phyloP scores from a whole-genome alignment of 1,140 invertebrate species.

The Rhynchophorus ferrugineus region DNA sequence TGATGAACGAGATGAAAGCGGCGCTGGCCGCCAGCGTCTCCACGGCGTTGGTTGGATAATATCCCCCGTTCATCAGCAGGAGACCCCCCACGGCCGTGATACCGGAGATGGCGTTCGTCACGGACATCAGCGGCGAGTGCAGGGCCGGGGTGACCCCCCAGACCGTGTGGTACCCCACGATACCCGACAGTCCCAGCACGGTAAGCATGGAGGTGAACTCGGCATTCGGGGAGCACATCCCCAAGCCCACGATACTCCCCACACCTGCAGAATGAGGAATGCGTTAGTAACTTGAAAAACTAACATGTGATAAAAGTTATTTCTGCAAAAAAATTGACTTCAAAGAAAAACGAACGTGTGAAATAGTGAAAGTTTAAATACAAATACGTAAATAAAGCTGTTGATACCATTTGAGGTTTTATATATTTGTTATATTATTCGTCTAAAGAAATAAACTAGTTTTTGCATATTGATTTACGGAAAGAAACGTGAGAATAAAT shows the following conservation, averaged over 20 bases:
- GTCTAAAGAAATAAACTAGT: neutral
- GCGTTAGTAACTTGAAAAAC: neutral
- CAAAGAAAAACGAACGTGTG: too few species aligned
- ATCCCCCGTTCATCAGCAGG: conserved; percentile 72
- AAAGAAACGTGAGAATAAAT: too few species aligned
- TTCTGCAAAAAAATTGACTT: too few species aligned
- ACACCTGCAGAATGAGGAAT: conserved; percentile 46
- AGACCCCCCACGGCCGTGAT: conserved; percentile 85
- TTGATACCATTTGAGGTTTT: too few species aligned
- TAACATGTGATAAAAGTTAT: too few species aligned
- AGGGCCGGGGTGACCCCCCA: conserved; percentile 88
- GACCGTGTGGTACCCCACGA: conserved; percentile 86
- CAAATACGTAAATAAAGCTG: too few species aligned
- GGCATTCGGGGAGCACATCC: conserved; percentile 68
- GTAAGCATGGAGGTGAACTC: conserved; percentile 83
- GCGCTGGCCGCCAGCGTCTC: conserved; percentile 67
- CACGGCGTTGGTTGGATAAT: conserved; percentile 60
- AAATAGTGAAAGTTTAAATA: too few species aligned
- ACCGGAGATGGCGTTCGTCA: conserved; percentile 88
- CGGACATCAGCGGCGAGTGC: conserved; percentile 88
- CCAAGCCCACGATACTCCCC: conserved; percentile 61
- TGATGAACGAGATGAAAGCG: conserved; percentile 82
- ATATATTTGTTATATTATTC: too few species aligned
- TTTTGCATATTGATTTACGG: neutral
- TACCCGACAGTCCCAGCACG: conserved; percentile 72